These are phyloP conservation scores for Gallinago solitaria DNA, from an alignment of 2,797 vertebrate genomes.

Conservation along the genomic window DNA sequence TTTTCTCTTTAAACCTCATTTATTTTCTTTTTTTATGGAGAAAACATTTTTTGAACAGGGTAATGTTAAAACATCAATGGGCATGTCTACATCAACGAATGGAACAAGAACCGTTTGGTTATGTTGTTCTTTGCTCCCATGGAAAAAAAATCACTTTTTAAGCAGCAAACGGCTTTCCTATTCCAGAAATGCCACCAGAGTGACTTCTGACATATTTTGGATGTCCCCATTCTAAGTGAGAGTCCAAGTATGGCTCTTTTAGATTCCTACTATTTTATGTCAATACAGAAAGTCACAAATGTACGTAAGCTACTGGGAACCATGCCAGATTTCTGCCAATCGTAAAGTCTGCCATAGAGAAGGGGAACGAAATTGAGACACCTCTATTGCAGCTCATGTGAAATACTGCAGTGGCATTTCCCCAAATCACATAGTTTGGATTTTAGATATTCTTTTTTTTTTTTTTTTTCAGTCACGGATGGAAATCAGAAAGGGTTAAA, in stretches of 20 bases:
- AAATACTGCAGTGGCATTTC: neutral
- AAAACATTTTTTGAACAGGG: neutral
- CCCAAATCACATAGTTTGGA: neutral
- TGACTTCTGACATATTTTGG: neutral
- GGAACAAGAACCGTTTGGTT: neutral
- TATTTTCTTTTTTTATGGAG: neutral
- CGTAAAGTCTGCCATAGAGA: neutral
- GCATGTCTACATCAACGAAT: neutral
- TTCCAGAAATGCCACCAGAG: neutral
- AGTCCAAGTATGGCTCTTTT: neutral
- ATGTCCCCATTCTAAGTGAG: neutral
- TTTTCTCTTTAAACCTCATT: neutral
- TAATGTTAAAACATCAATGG: neutral
- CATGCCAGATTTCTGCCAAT: neutral
- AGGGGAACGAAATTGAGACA: neutral
- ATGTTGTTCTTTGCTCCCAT: fast-evolving
- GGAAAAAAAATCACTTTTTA: neutral
- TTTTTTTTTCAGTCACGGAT: neutral
- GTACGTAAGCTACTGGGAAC: neutral
- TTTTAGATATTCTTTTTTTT: neutral
- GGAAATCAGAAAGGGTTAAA: neutral
- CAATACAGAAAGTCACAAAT: neutral
- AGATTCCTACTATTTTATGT: neutral
- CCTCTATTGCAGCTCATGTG: neutral
- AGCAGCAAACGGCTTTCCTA: neutral